Evolutionary conservation across 1,140 invertebrate genomes (phyloP).

Genomic region (Aculops lycopersici): DNA sequence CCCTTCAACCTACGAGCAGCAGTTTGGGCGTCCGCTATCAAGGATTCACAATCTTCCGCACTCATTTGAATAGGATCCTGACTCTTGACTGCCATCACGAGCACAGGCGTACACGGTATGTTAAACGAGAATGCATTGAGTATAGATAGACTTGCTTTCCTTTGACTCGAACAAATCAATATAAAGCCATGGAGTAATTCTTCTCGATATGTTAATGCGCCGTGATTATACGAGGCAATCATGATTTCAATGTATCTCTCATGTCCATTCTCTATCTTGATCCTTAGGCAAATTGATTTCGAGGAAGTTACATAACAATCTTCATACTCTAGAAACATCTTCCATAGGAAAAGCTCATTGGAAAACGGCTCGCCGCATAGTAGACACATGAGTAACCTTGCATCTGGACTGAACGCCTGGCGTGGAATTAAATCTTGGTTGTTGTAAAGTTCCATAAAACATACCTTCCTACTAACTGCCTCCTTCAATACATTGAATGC

Average conservation of each 20-base stretch:
- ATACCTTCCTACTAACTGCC: conserved; percentile 33
- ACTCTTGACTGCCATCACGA: conserved; percentile 71
- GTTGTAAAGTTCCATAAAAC: conserved; percentile 33
- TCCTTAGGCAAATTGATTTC: conserved; percentile 56
- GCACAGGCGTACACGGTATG: conserved; percentile 68
- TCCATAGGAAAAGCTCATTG: conserved; percentile 54
- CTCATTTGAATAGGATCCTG: conserved; percentile 16
- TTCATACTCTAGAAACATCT: conserved; percentile 43
- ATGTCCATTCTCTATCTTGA: conserved; percentile 56
- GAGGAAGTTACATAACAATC: conserved; percentile 45
- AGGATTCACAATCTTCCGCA: conserved; percentile 42
- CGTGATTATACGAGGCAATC: conserved; percentile 61
- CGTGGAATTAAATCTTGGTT: conserved; percentile 27
- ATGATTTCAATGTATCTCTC: conserved; percentile 44
- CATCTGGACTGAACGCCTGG: conserved; percentile 36
- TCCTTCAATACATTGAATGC: conserved; percentile 36
- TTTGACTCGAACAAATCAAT: conserved; percentile 68
- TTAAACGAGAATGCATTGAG: conserved; percentile 73
- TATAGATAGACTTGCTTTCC: conserved; percentile 68
- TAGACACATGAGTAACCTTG: conserved; percentile 62
- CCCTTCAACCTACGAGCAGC: conserved; percentile 64
- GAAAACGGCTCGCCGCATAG: conserved; percentile 82
- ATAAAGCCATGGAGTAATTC: conserved; percentile 82
- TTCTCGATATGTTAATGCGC: conserved; percentile 58
- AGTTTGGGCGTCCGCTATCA: conserved; percentile 67